Evolutionary conservation across 1,140 invertebrate species (phyloP).

Genomic region (Grapholita molesta): DNA sequence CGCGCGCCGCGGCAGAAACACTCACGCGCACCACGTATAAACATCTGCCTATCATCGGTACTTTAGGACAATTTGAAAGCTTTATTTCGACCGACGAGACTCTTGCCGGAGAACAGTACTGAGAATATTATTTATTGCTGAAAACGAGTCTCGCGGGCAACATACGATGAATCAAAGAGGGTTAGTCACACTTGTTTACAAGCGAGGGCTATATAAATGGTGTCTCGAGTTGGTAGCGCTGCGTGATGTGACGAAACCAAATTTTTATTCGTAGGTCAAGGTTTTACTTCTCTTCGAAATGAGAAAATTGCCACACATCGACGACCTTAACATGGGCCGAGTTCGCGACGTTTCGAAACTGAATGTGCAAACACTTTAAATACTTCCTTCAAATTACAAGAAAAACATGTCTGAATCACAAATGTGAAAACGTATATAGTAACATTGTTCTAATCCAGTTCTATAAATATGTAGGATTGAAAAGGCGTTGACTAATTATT

Average conservation of each 20-base stretch:
- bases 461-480: neutral
- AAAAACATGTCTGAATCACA: neutral
- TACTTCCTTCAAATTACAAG: neutral
- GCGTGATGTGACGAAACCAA: constrained; percentile 59
- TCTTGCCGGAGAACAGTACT: neutral
- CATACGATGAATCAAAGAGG: neutral
- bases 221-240: constrained; percentile 24
- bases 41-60: neutral
- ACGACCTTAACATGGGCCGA: constrained; percentile 66
- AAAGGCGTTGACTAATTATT: neutral
- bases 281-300: constrained; percentile 73
- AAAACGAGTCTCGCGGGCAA: neutral
- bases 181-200: constrained; percentile 10
- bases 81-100: neutral
- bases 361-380: neutral
- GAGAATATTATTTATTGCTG: neutral
- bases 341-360: constrained; percentile 58
- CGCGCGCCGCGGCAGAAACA: constrained; percentile 18
- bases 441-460: neutral
- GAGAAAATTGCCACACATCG: constrained; percentile 73
- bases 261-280: constrained; percentile 74
- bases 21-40: neutral
- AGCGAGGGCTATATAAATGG: neutral
- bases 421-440: neutral
- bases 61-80: neutral